Evolutionary conservation across 2,113 vertebrate genomes (phyloP).

Genomic region (Lophotis ruficrista): DNA sequence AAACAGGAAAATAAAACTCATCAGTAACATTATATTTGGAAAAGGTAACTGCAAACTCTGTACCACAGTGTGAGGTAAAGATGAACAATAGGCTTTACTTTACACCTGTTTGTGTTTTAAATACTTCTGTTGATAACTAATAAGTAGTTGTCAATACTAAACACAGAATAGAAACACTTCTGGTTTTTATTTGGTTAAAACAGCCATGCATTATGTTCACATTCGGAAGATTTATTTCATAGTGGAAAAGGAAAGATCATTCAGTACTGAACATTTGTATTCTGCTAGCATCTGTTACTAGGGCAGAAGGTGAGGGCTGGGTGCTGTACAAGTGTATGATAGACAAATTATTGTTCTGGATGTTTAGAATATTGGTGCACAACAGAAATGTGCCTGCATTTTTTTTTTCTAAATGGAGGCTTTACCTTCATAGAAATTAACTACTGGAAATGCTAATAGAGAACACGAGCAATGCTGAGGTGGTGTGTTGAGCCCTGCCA

Average conservation of each 20-base stretch:
- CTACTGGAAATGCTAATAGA: neutral
- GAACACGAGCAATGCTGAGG: rapidly evolving
- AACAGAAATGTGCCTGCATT: neutral
- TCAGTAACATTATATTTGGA: neutral
- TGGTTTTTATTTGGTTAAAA: neutral
- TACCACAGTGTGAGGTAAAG: neutral
- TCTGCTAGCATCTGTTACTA: neutral
- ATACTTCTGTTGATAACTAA: neutral
- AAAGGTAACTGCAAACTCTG: neutral
- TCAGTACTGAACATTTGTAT: neutral
- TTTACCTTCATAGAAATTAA: neutral
- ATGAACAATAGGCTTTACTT: neutral
- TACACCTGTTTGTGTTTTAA: neutral
- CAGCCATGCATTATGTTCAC: neutral
- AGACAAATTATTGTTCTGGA: neutral
- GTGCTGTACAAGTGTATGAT: rapidly evolving
- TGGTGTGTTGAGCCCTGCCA: neutral
- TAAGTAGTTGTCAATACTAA: neutral
- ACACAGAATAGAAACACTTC: neutral
- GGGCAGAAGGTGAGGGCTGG: neutral
- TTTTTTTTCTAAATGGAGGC: neutral
- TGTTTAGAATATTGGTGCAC: neutral
- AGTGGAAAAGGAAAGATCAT: neutral
- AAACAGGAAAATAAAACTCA: neutral
- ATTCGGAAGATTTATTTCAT: neutral